These are phyloP conservation scores for Tapera naevia DNA, from an alignment of 2,797 vertebrate genomes.

Conservation along the genomic window DNA sequence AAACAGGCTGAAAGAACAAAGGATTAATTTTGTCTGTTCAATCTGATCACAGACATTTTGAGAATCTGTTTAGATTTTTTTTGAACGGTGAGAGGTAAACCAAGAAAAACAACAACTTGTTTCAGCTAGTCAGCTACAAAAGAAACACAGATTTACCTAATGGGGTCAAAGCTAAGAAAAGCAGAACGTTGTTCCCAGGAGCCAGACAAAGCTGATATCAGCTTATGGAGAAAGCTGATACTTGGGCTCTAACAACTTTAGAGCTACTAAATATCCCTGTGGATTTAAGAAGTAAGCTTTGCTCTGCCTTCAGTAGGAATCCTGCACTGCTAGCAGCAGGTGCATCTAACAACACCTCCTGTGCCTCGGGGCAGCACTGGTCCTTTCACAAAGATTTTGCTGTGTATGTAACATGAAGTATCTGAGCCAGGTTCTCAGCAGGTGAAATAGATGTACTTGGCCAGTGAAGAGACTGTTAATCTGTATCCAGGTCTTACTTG, in stretches of 20 bases:
- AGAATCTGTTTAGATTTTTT: conserved; percentile 53
- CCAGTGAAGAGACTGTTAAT: not conserved
- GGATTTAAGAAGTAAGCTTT: not conserved
- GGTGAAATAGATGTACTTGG: not conserved
- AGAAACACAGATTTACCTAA: conserved; percentile 32
- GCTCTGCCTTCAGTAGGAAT: not conserved
- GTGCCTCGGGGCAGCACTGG: not conserved
- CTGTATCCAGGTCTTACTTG: not conserved
- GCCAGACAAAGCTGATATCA: not conserved
- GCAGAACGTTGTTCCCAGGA: not conserved
- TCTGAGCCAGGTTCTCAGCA: not conserved
- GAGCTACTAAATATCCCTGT: not conserved
- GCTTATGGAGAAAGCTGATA: not conserved
- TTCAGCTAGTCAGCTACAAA: not conserved
- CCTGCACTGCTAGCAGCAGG: not conserved
- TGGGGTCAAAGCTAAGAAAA: conserved; percentile 30
- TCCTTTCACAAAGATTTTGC: not conserved
- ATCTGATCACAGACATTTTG: conserved; percentile 53
- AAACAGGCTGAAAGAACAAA: conserved; percentile 59
- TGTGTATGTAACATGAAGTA: not conserved
- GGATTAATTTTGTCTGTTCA: conserved; percentile 57
- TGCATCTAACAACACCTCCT: not conserved
- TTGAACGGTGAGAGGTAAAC: conserved; percentile 25
- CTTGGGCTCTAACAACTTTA: not conserved
- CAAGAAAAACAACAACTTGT: conserved; percentile 10